Percentiles rank a stretch among this genome's conserved stretches.
Conservation (phyloP, 2,888 invertebrate species). For the Sericinus montela region DNA sequence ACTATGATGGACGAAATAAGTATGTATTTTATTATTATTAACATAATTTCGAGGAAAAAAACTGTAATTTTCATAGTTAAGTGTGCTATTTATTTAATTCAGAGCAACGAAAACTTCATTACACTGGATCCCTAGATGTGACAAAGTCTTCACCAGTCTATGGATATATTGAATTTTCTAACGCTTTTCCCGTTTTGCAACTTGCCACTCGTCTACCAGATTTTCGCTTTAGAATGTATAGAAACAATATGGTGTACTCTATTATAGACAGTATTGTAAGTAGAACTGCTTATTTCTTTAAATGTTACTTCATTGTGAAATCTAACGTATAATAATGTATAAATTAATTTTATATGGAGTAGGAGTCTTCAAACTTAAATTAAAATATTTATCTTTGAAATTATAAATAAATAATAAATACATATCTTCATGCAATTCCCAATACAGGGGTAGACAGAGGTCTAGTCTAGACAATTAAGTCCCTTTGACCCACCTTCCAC, state of each 20-base stretch:
- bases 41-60: neutral
- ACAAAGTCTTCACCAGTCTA: conserved; percentile 32
- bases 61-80: too few relatives aligned
- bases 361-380: too few relatives aligned
- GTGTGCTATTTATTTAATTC: conserved; percentile 14
- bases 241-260: conserved; percentile 82
- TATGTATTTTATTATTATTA: conserved; percentile 32
- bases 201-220: conserved; percentile 82
- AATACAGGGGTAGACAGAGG: too few relatives aligned
- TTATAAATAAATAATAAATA: too few relatives aligned
- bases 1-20: conserved; percentile 42
- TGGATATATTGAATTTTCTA: conserved; percentile 60
- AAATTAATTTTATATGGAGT: too few relatives aligned
- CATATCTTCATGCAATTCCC: too few relatives aligned
- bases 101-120: conserved; percentile 52
- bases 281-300: conserved; percentile 1
- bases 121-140: conserved; percentile 50
- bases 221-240: conserved; percentile 82
- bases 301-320: too few relatives aligned
- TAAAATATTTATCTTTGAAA: too few relatives aligned
- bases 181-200: conserved; percentile 83
- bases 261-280: conserved; percentile 81
- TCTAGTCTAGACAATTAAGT: too few relatives aligned
- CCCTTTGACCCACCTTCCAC: too few relatives aligned
- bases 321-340: too few relatives aligned